A percentile compares a stretch with the other conserved stretches of the same genome.
These are phyloP conservation scores for Drosophila nr. fundita DNA, from an alignment of 2,888 invertebrate genomes.

Conservation along the genomic window DNA sequence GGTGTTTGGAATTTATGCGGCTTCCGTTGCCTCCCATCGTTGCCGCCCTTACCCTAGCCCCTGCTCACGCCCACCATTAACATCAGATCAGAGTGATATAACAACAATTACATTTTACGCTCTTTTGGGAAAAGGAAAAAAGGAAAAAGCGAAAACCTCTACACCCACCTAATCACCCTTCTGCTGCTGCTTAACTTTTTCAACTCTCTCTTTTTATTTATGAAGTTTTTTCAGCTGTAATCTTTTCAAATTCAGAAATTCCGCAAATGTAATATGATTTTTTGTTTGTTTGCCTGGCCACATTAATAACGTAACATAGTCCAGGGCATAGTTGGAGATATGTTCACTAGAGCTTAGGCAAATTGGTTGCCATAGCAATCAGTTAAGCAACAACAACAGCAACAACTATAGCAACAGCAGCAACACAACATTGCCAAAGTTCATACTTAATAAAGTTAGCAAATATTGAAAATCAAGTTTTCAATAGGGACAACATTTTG, in stretches of 20 bases:
- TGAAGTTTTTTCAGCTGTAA: neutral
- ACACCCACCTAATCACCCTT: slow-evolving; percentile 1
- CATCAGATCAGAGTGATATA: slow-evolving; percentile 32
- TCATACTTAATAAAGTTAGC: neutral
- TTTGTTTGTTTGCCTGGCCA: neutral
- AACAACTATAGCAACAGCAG: slow-evolving; percentile 34
- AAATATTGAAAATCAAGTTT: neutral
- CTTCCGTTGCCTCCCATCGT: slow-evolving; percentile 53
- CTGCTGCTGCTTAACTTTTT: neutral
- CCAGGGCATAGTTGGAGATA: slow-evolving; percentile 8
- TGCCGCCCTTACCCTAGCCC: slow-evolving; percentile 10
- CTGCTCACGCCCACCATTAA: slow-evolving; percentile 9
- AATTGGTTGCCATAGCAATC: slow-evolving; percentile 54
- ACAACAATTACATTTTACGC: slow-evolving; percentile 52
- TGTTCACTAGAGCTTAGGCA: slow-evolving; percentile 9
- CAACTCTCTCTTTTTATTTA: neutral
- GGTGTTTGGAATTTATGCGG: slow-evolving; percentile 80
- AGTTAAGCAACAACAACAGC: slow-evolving; percentile 40
- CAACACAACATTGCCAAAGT: slow-evolving; percentile 10
- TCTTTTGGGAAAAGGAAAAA: slow-evolving; percentile 8
- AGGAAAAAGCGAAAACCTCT: neutral
- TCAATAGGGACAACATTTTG: neutral
- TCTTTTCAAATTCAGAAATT: neutral
- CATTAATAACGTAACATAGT: slow-evolving; percentile 3
- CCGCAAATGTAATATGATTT: neutral